phyloP scores from a whole-genome alignment of 2,113 vertebrate species.

The Carollia perspicillata region DNA sequence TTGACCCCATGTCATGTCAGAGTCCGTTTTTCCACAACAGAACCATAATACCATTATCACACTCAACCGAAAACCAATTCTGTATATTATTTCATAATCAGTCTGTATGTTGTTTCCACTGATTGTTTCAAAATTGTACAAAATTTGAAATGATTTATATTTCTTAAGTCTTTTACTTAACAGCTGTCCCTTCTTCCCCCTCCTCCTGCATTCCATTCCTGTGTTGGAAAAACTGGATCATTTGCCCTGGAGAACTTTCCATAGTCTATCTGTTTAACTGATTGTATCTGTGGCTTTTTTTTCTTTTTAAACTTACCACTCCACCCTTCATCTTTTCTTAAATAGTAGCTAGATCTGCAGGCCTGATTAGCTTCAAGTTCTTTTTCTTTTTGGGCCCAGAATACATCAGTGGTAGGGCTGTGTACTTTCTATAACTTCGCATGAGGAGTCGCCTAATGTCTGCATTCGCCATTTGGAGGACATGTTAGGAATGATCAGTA shows the following conservation, averaged over 20 bases:
- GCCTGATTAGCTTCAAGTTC: neutral
- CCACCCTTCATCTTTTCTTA: constrained; percentile 34
- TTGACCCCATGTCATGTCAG: too few species aligned
- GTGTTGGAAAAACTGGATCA: constrained; percentile 35
- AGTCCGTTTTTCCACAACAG: too few species aligned
- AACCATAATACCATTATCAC: neutral
- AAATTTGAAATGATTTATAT: neutral
- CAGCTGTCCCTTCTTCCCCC: neutral
- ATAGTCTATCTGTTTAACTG: constrained; percentile 43
- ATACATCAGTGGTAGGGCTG: neutral
- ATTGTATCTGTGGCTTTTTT: neutral
- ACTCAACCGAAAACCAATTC: neutral
- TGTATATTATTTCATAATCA: neutral
- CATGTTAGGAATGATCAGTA: neutral
- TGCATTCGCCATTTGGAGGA: neutral
- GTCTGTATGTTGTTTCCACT: neutral
- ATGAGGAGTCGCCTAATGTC: neutral
- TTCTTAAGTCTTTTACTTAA: neutral
- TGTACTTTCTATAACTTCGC: neutral
- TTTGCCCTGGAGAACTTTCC: constrained; percentile 50
- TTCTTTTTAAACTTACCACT: neutral
- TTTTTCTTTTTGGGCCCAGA: neutral
- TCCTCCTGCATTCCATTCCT: constrained; percentile 7
- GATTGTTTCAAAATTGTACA: constrained; percentile 14
- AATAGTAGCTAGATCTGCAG: constrained; percentile 32